These are phyloP conservation scores for Ammodytes dubius DNA, from an alignment of 2,113 vertebrate genomes.

Conservation along the genomic window DNA sequence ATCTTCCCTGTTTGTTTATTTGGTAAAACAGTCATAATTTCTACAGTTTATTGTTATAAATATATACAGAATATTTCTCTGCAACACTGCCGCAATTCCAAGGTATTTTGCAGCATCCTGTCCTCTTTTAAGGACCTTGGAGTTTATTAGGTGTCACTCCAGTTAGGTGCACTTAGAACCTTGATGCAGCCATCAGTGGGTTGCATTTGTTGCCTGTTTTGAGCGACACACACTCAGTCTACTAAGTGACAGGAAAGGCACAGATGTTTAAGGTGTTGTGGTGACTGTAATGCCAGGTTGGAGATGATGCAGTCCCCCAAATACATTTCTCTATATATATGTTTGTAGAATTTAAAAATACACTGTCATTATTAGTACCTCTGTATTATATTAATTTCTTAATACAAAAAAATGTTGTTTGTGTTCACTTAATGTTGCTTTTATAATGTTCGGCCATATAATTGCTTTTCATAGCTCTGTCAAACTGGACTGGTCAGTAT, in stretches of 20 bases:
- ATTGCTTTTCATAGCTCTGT: no score
- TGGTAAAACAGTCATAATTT: not conserved
- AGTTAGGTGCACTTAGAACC: conserved; percentile 25
- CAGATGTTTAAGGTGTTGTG: not conserved
- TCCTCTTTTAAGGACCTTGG: conserved; percentile 31
- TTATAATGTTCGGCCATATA: not conserved
- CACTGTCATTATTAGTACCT: not conserved
- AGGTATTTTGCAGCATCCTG: conserved; percentile 22
- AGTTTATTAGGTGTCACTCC: conserved; percentile 34
- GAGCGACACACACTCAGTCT: conserved; percentile 8
- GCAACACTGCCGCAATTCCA: not conserved
- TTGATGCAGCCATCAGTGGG: conserved; percentile 32
- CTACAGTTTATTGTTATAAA: no score
- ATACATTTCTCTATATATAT: not conserved
- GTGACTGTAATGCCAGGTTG: not conserved
- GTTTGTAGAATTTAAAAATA: not conserved
- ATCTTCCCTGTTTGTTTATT: not conserved
- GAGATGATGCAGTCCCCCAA: not conserved
- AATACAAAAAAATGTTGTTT: not conserved
- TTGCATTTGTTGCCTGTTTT: conserved; percentile 37
- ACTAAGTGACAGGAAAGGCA: conserved; percentile 15
- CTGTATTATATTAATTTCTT: not conserved
- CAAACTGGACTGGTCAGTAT: no score
- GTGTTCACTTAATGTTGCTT: not conserved
- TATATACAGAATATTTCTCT: not conserved